Percentiles rank a stretch among this genome's conserved stretches.
Evolutionary conservation across 2,113 vertebrate species (phyloP).

Genomic region (Istiophorus platypterus): DNA sequence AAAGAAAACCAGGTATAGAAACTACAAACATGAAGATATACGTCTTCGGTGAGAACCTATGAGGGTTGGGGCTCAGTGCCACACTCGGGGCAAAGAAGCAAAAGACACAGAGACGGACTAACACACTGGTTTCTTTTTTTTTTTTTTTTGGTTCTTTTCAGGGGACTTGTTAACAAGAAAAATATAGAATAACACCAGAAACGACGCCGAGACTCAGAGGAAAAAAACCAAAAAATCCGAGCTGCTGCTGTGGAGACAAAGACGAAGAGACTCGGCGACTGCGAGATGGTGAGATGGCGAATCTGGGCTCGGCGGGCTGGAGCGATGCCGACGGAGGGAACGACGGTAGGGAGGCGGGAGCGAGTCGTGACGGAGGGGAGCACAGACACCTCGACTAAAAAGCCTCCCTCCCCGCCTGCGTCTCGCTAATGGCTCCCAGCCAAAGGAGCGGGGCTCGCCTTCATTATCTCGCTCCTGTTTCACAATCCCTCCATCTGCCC

Average conservation of each 20-base stretch:
- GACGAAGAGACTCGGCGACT: background rate
- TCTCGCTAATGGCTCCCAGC: conserved; percentile 69
- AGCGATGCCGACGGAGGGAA: conserved; percentile 42
- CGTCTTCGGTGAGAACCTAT: background rate
- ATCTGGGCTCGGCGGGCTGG: conserved; percentile 22
- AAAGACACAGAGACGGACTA: background rate
- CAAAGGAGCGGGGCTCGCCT: conserved; percentile 68
- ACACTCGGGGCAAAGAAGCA: background rate
- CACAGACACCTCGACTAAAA: conserved; percentile 64
- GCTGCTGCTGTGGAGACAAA: conserved; percentile 18
- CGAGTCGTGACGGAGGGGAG: conserved; percentile 62
- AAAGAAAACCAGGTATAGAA: background rate
- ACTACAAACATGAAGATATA: background rate
- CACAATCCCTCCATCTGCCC: conserved; percentile 65
- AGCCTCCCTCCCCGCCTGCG: conserved; percentile 53
- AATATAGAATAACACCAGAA: background rate
- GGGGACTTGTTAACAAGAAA: background rate
- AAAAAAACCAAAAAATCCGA: too few species aligned
- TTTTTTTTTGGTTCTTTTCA: background rate
- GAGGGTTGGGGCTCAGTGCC: background rate
- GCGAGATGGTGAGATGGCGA: conserved; percentile 1
- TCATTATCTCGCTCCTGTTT: conserved; percentile 71
- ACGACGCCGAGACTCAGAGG: background rate
- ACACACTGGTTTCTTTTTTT: too few species aligned
- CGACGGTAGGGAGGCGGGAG: conserved; percentile 35